Conservation (phyloP, 2,797 vertebrate species). For the Thalassophryne amazonica region DNA sequence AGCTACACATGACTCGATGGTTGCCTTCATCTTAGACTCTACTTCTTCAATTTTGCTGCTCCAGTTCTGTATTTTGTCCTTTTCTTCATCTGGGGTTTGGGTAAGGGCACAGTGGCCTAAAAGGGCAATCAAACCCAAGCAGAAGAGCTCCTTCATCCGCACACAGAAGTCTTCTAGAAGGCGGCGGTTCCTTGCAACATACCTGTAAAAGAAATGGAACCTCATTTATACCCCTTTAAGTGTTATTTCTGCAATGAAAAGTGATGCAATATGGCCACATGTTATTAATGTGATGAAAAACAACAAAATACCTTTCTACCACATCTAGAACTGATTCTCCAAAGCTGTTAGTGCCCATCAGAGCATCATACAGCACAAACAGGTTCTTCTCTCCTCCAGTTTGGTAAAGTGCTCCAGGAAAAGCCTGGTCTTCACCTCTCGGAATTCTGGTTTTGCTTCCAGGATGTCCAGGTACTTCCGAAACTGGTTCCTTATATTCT, state of each 20-base stretch:
- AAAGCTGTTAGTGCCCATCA: conserved; percentile 74
- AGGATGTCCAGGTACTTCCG: conserved; percentile 80
- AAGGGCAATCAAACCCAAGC: conserved; percentile 77
- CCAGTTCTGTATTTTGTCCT: conserved; percentile 73
- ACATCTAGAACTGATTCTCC: conserved; percentile 71
- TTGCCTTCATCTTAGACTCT: conserved; percentile 75
- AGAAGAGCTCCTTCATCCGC: conserved; percentile 80
- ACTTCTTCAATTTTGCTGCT: conserved; percentile 69
- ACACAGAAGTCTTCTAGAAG: conserved; percentile 80
- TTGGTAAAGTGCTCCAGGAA: conserved; percentile 77
- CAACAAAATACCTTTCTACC: conserved; percentile 61
- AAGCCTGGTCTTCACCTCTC: conserved; percentile 69
- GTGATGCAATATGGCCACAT: background rate
- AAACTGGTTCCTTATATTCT: conserved; percentile 81
- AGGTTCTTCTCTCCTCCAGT: conserved; percentile 80
- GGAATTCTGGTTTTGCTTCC: conserved; percentile 75
- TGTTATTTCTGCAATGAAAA: background rate
- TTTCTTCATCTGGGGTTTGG: conserved; percentile 63
- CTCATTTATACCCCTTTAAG: no score
- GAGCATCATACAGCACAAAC: conserved; percentile 67
- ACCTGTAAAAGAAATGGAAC: conserved; percentile 45
- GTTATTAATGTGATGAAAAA: background rate
- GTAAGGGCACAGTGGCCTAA: conserved; percentile 74
- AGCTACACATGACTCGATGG: conserved; percentile 62
- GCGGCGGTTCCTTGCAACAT: conserved; percentile 70